Base-by-base conservation (phyloP, 2,888 invertebrate species). In the Sipha maydis region DNA sequence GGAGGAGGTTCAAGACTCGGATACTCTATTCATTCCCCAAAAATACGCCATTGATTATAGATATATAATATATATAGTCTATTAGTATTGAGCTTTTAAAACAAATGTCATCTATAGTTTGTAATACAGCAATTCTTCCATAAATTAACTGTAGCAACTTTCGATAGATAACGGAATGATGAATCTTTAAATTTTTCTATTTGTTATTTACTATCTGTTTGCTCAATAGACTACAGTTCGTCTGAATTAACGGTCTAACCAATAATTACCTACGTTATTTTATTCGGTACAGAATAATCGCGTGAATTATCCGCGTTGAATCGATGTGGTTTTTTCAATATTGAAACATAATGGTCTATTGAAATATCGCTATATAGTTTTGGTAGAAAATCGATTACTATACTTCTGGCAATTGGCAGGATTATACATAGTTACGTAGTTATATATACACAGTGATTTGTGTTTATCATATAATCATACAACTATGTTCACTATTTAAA, bases 301-400 rank as follows among this genome's bases (percentile, higher is more conserved):
- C 71, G 17, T 31, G 28, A 17, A 71, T 71, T 71, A 71, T 71
- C 71, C 71, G 71, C 28, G 0, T 71, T 71, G 28, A 71, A 71
- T 31, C 31, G 28, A 71, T 71, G 71, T 31, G 69, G 69, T 71
- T 71, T 71, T 28, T 71, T 31, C 71, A 31, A 31, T 31, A 17
- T 71, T 71, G 14, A 31, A 67, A 48, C 48, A 48, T 48, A 48
- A n/a, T 67, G 67, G n/a, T 71, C n/a, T 31, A 28, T 28, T 28
- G 71, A 71, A 71, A 71, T 31, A 71, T 71, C 71, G 28, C 31
- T 71, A 17, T 71, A 71, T 17, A 28, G 71, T 71, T 71, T 71
- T 71, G 71, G 71, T 28, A 28, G 71, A 71, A 71, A 71, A 71
- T 71, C 71, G 4, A 71, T 71, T 71, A 71, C 31, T 14, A 48